Evolutionary conservation across 2,113 vertebrate species (phyloP).

Genomic region (Ptychochromis oligacanthus): DNA sequence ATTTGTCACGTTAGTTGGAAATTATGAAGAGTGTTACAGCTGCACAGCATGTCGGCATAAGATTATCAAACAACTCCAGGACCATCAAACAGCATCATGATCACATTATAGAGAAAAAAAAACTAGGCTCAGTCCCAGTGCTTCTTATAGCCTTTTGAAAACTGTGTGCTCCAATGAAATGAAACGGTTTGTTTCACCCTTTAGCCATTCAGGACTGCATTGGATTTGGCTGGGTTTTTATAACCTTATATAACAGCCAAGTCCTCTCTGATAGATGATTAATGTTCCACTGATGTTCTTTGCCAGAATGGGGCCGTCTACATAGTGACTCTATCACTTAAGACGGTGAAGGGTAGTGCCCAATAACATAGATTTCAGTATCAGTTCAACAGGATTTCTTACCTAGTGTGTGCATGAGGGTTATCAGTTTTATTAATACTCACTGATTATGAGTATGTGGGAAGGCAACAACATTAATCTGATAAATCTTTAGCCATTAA

Average conservation of each 20-base stretch:
- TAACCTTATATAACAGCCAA: constrained; percentile 55
- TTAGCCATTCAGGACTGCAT: constrained; percentile 2
- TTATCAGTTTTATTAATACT: not conserved
- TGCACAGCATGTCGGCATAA: not conserved
- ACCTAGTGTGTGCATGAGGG: not conserved
- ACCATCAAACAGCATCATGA: constrained; percentile 1
- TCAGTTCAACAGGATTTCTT: not conserved
- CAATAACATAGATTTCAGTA: constrained; percentile 4
- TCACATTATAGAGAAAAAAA: not conserved
- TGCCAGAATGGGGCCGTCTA: constrained; percentile 59
- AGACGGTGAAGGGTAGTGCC: constrained; percentile 66
- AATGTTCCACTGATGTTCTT: constrained; percentile 46
- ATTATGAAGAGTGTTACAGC: constrained; percentile 11
- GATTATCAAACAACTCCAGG: constrained; percentile 18
- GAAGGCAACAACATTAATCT: not conserved
- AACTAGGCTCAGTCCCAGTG: not conserved
- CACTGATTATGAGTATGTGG: not conserved
- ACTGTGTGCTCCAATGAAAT: not conserved
- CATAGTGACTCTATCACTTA: constrained; percentile 53
- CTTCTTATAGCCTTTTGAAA: not conserved
- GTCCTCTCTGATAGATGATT: constrained; percentile 60
- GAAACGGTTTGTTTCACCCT: constrained; percentile 33
- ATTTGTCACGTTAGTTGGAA: constrained; percentile 19
- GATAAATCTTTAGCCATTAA: not conserved
- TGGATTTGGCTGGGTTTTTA: constrained; percentile 37